Conservation (phyloP, 2,888 invertebrate species). For the Drosophila diplacantha region DNA sequence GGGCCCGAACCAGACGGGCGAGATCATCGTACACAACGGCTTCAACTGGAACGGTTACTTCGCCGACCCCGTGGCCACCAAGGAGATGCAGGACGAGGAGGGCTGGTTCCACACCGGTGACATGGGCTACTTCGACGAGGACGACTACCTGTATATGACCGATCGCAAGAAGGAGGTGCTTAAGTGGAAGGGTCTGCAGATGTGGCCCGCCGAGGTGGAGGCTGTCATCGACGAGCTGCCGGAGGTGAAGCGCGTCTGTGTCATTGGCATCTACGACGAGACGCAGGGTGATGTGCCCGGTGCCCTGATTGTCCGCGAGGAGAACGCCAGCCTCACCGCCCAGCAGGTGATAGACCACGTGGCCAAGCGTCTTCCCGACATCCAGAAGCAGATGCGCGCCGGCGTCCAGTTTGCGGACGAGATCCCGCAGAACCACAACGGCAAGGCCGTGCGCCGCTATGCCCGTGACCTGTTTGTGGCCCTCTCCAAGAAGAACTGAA, state of each 20-base stretch:
- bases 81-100: conserved; percentile 51
- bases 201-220: conserved; percentile 69
- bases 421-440: conserved; percentile 65
- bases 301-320: conserved; percentile 39
- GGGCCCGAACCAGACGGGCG: conserved; percentile 62
- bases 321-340: conserved; percentile 22
- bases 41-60: conserved; percentile 72
- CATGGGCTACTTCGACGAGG: conserved; percentile 71
- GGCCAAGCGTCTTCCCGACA: conserved; percentile 37
- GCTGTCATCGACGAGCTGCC: conserved; percentile 57
- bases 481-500: conserved; percentile 32
- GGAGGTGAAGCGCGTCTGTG: conserved; percentile 62
- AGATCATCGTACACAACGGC: conserved; percentile 58
- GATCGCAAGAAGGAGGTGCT: conserved; percentile 73
- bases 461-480: conserved; percentile 52
- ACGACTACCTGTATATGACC: conserved; percentile 60
- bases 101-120: conserved; percentile 74
- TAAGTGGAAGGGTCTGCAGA: conserved; percentile 59
- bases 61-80: conserved; percentile 58
- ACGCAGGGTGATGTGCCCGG: conserved; percentile 44
- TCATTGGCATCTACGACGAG: conserved; percentile 52
- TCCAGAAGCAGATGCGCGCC: conserved; percentile 54
- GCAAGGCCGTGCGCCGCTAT: conserved; percentile 55
- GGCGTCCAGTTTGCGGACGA: conserved; percentile 64
- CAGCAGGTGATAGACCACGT: conserved; percentile 48